A percentile compares a stretch with the other conserved stretches of the same genome.
These are phyloP conservation scores for Calidris pygmaea DNA, from an alignment of 2,113 vertebrate species.

Conservation along the genomic window DNA sequence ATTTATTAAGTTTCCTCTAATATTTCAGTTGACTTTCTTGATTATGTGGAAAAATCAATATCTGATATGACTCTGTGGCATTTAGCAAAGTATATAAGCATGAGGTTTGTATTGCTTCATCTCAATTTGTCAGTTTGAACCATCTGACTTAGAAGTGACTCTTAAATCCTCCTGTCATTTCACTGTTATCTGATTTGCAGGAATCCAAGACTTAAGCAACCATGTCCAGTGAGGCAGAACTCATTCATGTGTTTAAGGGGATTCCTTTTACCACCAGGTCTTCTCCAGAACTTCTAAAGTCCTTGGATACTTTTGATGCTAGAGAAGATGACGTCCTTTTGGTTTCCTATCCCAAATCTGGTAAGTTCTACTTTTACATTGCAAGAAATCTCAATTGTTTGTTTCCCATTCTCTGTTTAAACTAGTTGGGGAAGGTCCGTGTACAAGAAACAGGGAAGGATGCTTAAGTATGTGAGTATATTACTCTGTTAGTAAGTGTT, in stretches of 20 bases:
- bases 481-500: background rate
- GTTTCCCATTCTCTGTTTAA: background rate
- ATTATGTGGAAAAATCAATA: background rate
- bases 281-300: conserved; percentile 70
- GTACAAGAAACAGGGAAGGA: background rate
- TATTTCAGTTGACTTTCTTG: background rate
- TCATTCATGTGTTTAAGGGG: conserved; percentile 71
- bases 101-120: background rate
- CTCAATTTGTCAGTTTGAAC: background rate
- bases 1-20: conserved; percentile 40
- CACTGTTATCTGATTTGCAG: conserved; percentile 7
- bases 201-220: background rate
- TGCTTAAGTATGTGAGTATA: background rate
- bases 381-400: background rate
- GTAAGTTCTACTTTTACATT: conserved; percentile 51
- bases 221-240: conserved; percentile 17
- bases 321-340: conserved; percentile 79
- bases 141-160: conserved; percentile 9
- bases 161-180: background rate
- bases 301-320: conserved; percentile 69
- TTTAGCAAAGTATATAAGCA: conserved; percentile 39
- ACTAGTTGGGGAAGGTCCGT: background rate
- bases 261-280: conserved; percentile 69
- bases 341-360: conserved; percentile 80
- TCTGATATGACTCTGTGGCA: background rate